Evolutionary conservation across 2,888 invertebrate species (phyloP), one percentile per base, ranked within the genome.

Genomic region (Hemistola chrysoprasaria): DNA sequence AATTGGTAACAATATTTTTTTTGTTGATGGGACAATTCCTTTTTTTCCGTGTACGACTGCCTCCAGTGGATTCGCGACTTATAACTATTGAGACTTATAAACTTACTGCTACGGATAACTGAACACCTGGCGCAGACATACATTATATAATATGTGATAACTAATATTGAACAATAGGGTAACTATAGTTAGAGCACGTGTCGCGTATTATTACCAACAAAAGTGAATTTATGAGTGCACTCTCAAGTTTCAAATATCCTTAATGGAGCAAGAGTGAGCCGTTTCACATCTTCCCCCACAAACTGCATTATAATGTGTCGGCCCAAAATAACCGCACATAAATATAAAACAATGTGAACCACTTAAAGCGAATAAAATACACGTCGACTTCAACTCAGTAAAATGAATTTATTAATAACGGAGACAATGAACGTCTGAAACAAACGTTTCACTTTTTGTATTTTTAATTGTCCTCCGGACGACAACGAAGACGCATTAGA

Each of bases 351-450:
- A 88, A 88, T 87, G 88, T 88, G 86, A 87, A 87, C 88, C 88
- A 88, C 88, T 88, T 88, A 88, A 86, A 88, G 87, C 85, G 87
- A 87, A 88, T 88, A 88, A 88, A 88, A 87, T 86, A 86, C 86
- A 88, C 81, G 85, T 85, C 85, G 73, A 77, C 83, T 83, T 82
- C 84, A 77, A 81, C 86, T 86, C 87, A 65, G 78, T 87, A 87
- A 88, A 88, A 88, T 88, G 87, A 88, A 88, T 87, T 88, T 88
- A 88, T 88, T 88, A 88, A 88, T 88, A 88, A 85, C 87, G 69
- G 77, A 88, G 88, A 88, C 88, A 88, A 88, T 88, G 88, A 87
- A 86, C 81, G 88, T 84, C 87, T 88, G 85, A 85, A 87, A 86
- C 85, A 78, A 86, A 82, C 79, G 83, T 72, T 79, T 75, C 76